Base-by-base conservation (phyloP, 2,797 vertebrate genomes). In the Pampus argenteus region DNA sequence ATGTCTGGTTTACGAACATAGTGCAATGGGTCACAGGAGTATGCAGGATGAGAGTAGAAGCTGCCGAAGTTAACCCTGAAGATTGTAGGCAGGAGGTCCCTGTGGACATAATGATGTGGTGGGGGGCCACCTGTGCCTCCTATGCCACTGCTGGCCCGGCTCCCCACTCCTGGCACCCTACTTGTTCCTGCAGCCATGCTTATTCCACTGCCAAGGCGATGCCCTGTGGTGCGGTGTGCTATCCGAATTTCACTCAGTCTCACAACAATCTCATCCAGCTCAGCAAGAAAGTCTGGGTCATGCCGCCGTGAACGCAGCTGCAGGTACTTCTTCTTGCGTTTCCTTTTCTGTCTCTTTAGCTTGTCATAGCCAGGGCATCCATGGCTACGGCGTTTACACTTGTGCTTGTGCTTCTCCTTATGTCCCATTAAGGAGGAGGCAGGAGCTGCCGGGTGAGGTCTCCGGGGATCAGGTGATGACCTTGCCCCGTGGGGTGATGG, bases 401-500 rank as follows among this genome's bases (percentile, higher is more conserved):
- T 99, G 94, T 99, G 98, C 78, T 98, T 98, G 76, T 99, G 98
- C 76, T 99, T 99, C 45, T 99, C 98, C 86, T 99, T 99, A 55
- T 98, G 96, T 66, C 95, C 94, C 28, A 93, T 78, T 71, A 95
- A 82, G 7, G 92, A 83, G 11, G 95, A 91, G 49, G 92, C 55
- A 0, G 94, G 84, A 52, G 92, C 89, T 40, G 92, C 92, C 1
- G 93, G 91, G 69, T 93, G 93, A 64, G 92, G 85, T 80, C 94
- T 90, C 42, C 94, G 87, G 54, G 92, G 86, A 81, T 95, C 94
- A 2, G 94, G 92, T 9, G 94, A 94, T 28, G 92, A 91, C 66
- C 94, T 91, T 2, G 88, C 50, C 13, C 93, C 91, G 0, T 94
- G 93, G 9, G 95, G 94, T n/a, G 94, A 95, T 14, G 94, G 94